phyloP scores from a whole-genome alignment of 1,140 invertebrate species.

The Condylostylus longicornis region DNA sequence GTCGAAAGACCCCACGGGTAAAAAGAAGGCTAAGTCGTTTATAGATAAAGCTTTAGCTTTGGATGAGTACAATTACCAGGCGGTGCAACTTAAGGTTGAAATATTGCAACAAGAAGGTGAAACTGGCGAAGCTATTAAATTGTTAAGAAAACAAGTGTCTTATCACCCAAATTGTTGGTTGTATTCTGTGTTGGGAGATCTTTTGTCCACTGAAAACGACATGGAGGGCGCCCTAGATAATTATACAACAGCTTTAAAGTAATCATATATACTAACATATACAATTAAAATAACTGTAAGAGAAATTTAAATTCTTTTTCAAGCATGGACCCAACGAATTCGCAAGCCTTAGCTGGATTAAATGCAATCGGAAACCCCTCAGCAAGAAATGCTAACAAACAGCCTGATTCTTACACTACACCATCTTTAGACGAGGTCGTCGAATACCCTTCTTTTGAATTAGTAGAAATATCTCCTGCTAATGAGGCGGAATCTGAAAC shows the following conservation, averaged over 20 bases:
- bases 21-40: conserved; percentile 17
- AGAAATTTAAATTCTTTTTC: conserved; percentile 1
- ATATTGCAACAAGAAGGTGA: conserved; percentile 17
- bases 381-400: conserved; percentile 6
- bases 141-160: conserved; percentile 21
- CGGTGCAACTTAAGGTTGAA: conserved; percentile 18
- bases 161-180: conserved; percentile 17
- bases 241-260: conserved; percentile 22
- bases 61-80: conserved; percentile 21
- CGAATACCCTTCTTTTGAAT: conserved; percentile 16
- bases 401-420: conserved; percentile 1
- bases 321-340: conserved; percentile 19
- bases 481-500: conserved; percentile 15
- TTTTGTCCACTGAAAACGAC: conserved; percentile 15
- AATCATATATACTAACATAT: background rate
- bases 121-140: conserved; percentile 11
- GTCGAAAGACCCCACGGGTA: conserved; percentile 8
- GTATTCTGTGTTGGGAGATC: conserved; percentile 19
- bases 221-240: conserved; percentile 19
- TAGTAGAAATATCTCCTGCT: conserved; percentile 13
- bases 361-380: conserved; percentile 14
- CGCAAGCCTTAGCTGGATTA: conserved; percentile 17
- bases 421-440: conserved; percentile 13
- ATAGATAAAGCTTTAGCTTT: conserved; percentile 20
- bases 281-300: background rate